A percentile compares a stretch with the other conserved stretches of the same genome.
These are phyloP conservation scores for Campaea margaritaria DNA, from an alignment of 2,888 invertebrate species.

Conservation along the genomic window DNA sequence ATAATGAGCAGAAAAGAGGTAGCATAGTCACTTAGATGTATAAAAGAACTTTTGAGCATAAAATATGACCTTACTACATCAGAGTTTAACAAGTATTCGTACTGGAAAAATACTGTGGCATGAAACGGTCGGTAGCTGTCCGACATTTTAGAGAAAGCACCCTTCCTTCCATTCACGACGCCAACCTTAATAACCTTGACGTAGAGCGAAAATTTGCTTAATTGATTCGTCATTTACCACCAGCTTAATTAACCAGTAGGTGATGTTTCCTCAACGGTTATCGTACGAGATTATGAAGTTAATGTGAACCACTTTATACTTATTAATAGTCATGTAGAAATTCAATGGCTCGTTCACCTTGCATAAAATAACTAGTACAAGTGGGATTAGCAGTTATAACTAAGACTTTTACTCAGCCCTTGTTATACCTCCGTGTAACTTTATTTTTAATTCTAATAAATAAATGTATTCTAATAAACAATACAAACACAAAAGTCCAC, in stretches of 20 bases:
- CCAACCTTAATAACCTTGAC: slow-evolving; percentile 55
- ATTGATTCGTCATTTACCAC: slow-evolving; percentile 38
- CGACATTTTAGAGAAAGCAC: slow-evolving; percentile 67
- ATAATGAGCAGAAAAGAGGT: no score
- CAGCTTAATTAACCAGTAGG: slow-evolving; percentile 52
- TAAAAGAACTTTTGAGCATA: background rate
- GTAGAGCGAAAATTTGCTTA: slow-evolving; percentile 46
- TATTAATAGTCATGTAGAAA: slow-evolving; percentile 38
- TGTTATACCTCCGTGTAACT: no score
- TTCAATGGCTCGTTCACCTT: slow-evolving; percentile 30
- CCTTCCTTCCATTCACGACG: slow-evolving; percentile 44
- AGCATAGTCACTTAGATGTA: no score
- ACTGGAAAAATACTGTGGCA: slow-evolving; percentile 7
- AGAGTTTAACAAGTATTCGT: slow-evolving; percentile 1
- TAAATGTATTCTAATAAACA: background rate
- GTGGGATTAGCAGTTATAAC: background rate
- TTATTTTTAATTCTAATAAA: no score
- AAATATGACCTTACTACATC: no score
- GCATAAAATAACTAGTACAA: slow-evolving; percentile 1
- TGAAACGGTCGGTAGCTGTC: slow-evolving; percentile 58
- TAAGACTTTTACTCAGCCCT: background rate
- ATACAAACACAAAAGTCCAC: background rate
- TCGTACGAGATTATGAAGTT: slow-evolving; percentile 45
- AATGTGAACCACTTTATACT: slow-evolving; percentile 39
- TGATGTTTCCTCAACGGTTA: slow-evolving; percentile 50